phyloP scores from a whole-genome alignment of 2,113 vertebrate species.

The Callipepla californica region DNA sequence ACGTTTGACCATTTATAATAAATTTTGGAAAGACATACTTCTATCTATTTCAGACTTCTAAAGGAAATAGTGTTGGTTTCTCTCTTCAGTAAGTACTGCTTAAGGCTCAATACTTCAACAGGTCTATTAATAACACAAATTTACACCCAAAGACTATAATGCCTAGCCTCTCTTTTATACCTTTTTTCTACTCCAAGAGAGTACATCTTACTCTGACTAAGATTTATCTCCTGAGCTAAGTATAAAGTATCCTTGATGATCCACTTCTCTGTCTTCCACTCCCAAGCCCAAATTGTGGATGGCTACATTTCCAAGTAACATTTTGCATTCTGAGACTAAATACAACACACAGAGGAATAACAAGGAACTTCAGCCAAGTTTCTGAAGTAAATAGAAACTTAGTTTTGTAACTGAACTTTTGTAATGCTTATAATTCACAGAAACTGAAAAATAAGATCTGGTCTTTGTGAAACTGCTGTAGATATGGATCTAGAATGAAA shows the following conservation, averaged over 20 bases:
- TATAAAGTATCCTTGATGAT: neutral
- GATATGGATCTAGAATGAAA: conserved; percentile 79
- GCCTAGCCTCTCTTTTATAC: neutral
- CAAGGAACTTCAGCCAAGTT: neutral
- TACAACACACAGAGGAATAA: neutral
- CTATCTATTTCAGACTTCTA: neutral
- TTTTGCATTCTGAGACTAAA: conserved; percentile 16
- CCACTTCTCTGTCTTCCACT: neutral
- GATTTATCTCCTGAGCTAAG: neutral
- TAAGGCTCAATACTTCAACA: neutral
- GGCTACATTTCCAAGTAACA: neutral
- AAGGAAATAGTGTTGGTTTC: neutral
- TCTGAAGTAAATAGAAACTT: conserved; percentile 36
- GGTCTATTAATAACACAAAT: neutral
- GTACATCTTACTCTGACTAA: neutral
- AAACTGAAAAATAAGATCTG: conserved; percentile 55
- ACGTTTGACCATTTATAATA: neutral
- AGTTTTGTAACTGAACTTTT: conserved; percentile 53
- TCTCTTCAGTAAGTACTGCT: neutral
- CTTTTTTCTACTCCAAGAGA: neutral
- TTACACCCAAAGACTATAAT: neutral
- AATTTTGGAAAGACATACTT: neutral
- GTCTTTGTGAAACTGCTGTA: conserved; percentile 65
- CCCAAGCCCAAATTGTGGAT: neutral
- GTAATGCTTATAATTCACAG: conserved; percentile 42